phyloP scores from a whole-genome alignment of 1,140 invertebrate species.

The Drosophila malerkotliana region DNA sequence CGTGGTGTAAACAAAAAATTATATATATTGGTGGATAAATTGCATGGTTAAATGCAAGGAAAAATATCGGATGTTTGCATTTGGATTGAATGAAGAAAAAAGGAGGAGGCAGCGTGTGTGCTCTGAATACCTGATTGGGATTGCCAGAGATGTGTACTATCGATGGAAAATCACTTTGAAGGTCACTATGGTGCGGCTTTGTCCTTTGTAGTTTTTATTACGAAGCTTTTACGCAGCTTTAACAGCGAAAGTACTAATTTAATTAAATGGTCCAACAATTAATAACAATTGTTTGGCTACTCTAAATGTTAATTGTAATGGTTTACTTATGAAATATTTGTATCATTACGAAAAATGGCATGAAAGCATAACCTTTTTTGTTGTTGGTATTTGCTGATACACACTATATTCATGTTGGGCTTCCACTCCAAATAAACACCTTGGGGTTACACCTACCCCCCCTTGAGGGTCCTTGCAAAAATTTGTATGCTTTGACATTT shows the following conservation, averaged over 20 bases:
- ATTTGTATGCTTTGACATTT: conserved; percentile 80
- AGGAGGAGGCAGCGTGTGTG: conserved; percentile 31
- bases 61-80: conserved; percentile 54
- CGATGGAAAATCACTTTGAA: conserved; percentile 5
- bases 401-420: conserved; percentile 20
- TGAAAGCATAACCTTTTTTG: no score
- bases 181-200: background rate
- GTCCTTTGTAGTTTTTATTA: no score
- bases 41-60: conserved; percentile 62
- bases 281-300: no score
- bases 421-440: conserved; percentile 70
- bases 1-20: conserved; percentile 24
- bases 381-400: no score
- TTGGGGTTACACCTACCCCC: conserved; percentile 34
- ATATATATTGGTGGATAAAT: conserved; percentile 44
- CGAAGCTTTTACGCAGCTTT: no score
- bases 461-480: conserved; percentile 13
- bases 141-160: conserved; percentile 14
- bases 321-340: no score
- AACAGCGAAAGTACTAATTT: no score
- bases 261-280: no score
- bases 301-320: no score
- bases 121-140: conserved; percentile 29
- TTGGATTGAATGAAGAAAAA: conserved; percentile 26
- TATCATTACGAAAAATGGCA: no score